phyloP scores from a whole-genome alignment of 2,888 invertebrate genomes.

The Drosophila histrio region DNA sequence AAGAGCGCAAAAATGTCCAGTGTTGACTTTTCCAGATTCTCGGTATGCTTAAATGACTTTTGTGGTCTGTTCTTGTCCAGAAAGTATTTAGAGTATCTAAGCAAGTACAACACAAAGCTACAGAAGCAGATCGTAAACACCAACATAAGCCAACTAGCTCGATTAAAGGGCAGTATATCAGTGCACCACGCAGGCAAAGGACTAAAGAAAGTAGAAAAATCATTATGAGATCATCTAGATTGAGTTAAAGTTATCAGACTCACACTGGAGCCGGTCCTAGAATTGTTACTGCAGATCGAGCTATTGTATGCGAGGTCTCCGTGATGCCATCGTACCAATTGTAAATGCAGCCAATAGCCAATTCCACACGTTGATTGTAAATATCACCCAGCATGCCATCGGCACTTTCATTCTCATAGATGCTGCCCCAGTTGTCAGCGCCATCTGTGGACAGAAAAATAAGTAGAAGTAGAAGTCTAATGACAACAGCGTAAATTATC shows the following conservation, averaged over 20 bases:
- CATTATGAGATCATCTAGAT: not conserved
- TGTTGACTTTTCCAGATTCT: conserved; percentile 58
- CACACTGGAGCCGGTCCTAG: conserved; percentile 82
- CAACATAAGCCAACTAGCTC: conserved; percentile 70
- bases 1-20: conserved; percentile 81
- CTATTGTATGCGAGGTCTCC: conserved; percentile 80
- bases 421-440: conserved; percentile 81
- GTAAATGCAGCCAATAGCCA: conserved; percentile 83
- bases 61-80: not conserved
- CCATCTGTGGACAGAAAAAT: conserved; percentile 64
- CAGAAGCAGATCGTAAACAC: conserved; percentile 66
- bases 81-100: conserved; percentile 57
- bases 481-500: not conserved
- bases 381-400: conserved; percentile 82
- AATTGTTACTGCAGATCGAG: conserved; percentile 81
- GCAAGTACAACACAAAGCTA: conserved; percentile 64
- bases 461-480: not conserved
- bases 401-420: conserved; percentile 80
- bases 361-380: conserved; percentile 77
- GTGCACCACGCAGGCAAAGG: conserved; percentile 79
- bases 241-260: not conserved
- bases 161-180: conserved; percentile 77
- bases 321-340: conserved; percentile 83
- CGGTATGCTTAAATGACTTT: conserved; percentile 35
- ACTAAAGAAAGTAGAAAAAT: conserved; percentile 38